Evolutionary conservation across 2,888 invertebrate genomes (phyloP), one percentile per base, ranked within the genome.

Genomic region (Scelioninae gen. 2): DNA sequence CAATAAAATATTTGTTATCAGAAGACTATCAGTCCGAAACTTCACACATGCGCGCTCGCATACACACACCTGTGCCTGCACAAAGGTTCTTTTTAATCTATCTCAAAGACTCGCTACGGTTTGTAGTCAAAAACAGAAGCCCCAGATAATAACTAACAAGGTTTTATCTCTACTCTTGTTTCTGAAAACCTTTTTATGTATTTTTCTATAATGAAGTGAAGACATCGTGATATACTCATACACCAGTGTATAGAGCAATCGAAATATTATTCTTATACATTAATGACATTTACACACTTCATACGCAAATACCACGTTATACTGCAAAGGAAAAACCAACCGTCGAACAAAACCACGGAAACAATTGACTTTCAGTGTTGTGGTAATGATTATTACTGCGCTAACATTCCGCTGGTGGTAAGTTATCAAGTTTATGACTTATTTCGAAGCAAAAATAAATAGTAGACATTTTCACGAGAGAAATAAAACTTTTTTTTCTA

Each of bases 11-110:
- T 55, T 43, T 55, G 15, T 75, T 57, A 39, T 71, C 39, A 64
- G 65, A 73, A 73, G 72, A 73, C 61, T 74, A 60, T 75, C 73
- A 74, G 76, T 73, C 57, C 64, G 61, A 58, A 69, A 39, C 50
- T 41, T 52, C 78, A 77, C 75, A 74, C 76, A 77, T 28, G 11
- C 28, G 9, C 28, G 25, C 41, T 10, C 43, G 0, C 61, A 80
- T 76, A 52, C 68, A 65, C 41, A 43, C 70, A 70, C 73, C 52
- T 72, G 74, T 77, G 75, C 73, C 65, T 74, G 73, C 73, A 74
- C 73, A 74, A 76, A 67, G 69, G 63, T 73, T 77, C 60, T 65
- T 39, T 55, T 58, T 52, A 50, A 50, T 57, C 64, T 53, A 48
- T 50, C 57, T 60, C 53, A 64, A 68, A 61, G 48, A 48, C 43